These are phyloP conservation scores for Gymnogyps californianus DNA, from an alignment of 2,113 vertebrate species.

Conservation along the genomic window DNA sequence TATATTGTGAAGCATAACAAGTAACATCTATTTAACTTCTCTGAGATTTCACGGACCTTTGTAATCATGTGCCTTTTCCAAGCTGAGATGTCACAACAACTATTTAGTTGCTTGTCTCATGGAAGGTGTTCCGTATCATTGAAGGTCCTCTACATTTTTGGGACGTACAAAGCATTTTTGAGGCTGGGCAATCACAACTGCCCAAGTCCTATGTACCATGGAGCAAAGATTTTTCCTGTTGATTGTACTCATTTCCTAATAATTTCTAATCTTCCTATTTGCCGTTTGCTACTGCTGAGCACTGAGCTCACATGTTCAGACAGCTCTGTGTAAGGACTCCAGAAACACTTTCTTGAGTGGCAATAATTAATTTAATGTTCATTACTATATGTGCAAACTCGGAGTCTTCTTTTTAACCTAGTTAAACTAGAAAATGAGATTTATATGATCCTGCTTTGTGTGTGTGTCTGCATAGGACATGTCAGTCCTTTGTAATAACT, in stretches of 20 bases:
- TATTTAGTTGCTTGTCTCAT: background rate
- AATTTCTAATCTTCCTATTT: background rate
- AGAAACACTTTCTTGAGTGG: background rate
- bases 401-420: background rate
- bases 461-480: background rate
- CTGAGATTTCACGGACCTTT: background rate
- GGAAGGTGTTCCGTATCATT: background rate
- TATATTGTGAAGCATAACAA: background rate
- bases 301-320: background rate
- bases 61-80: background rate
- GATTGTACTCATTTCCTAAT: background rate
- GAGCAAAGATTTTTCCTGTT: background rate
- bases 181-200: background rate
- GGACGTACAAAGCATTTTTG: background rate
- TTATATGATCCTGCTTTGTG: background rate
- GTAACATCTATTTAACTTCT: background rate
- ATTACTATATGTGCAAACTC: background rate
- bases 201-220: background rate
- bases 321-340: background rate
- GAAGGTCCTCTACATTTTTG: background rate
- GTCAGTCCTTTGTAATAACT: background rate
- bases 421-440: constrained; percentile 10
- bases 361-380: background rate
- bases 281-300: background rate
- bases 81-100: background rate